Base-by-base conservation (phyloP, 2,888 invertebrate species). In the Drosophila melanosoma region DNA sequence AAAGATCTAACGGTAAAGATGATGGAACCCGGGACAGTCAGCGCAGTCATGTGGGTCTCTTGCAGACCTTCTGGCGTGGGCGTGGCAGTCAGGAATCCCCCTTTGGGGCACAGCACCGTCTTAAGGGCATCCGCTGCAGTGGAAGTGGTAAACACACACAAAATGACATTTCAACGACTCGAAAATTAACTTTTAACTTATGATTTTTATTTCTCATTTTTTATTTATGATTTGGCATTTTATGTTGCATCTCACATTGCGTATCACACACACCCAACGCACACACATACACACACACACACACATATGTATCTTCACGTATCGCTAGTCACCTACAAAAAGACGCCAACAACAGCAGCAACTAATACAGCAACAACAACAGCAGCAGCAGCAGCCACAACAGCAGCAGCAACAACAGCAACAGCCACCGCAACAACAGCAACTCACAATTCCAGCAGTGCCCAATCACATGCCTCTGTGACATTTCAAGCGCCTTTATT, bases 241-340 rank as follows among this genome's bases (percentile, higher is more conserved):
- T 71, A 60, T 63, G 70, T 57, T 56, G 63, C 58, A 53, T 64
- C 58, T 64, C 58, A 40, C 56, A 52, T 62, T 48, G 40, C 69
- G 54, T 57, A 53, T 61, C 58, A 61, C 49, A 45, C 36, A 45
- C 36, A 69, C 54, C 23, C 60, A 58, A 49, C 36, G 67, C 52
- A 32, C 68, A 58, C 54, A 64, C 65, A 63, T 64, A 60, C 61
- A 87, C 95, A 64, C 65, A 63, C 65, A 60, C 61, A 87, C 95
- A 49, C 57, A 53, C 64, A 70, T 45, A 69, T 45, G 54, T 73
- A 64, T 59, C 58, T 68, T 81, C 84, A 82, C 69, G 71, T 77
- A 77, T 70, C 70, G 84, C 95, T 97, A 94, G 97, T 97, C 94
- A 97, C 97, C 90, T 97, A 97, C 95, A 97, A 97, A 95, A 96